These are phyloP conservation scores for Champsocephalus esox DNA, from an alignment of 2,797 vertebrate species.

Conservation along the genomic window DNA sequence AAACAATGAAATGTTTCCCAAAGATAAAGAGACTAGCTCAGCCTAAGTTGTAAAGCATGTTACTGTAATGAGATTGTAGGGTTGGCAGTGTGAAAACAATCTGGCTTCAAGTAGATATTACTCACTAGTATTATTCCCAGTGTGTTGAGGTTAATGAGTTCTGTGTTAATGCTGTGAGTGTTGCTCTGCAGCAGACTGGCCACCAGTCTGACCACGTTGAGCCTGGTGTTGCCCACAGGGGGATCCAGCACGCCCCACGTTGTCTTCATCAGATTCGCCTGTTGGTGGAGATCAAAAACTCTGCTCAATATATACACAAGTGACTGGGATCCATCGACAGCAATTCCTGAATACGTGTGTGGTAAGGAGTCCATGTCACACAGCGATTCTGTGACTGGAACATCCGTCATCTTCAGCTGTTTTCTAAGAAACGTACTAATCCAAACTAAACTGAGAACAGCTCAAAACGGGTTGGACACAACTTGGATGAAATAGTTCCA, in stretches of 20 bases:
- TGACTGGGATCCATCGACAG: background rate
- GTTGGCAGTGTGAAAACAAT: background rate
- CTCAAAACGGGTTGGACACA: background rate
- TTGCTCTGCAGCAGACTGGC: conserved; percentile 95
- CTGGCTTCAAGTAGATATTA: background rate
- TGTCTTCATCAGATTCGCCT: conserved; percentile 97
- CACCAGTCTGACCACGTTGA: conserved; percentile 95
- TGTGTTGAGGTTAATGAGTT: conserved; percentile 96
- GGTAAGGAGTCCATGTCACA: background rate
- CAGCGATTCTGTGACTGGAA: conserved; percentile 1
- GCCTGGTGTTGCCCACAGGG: conserved; percentile 95
- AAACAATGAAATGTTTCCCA: too few relatives aligned
- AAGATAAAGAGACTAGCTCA: too few relatives aligned
- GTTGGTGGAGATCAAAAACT: conserved; percentile 40
- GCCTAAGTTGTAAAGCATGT: too few relatives aligned
- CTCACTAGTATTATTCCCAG: conserved; percentile 97
- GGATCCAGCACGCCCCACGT: conserved; percentile 97
- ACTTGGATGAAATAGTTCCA: background rate
- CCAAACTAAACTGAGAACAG: conserved; percentile 1
- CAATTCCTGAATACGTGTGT: background rate
- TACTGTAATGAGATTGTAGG: background rate
- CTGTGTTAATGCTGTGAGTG: conserved; percentile 92
- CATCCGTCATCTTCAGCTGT: background rate
- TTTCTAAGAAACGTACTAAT: background rate
- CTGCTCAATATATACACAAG: conserved; percentile 1